A percentile compares a stretch with the other conserved stretches of the same genome.
These are phyloP conservation scores for Bergia sp. DNA, from an alignment of 92 coral and sea anemone genomes.

Conservation along the genomic window DNA sequence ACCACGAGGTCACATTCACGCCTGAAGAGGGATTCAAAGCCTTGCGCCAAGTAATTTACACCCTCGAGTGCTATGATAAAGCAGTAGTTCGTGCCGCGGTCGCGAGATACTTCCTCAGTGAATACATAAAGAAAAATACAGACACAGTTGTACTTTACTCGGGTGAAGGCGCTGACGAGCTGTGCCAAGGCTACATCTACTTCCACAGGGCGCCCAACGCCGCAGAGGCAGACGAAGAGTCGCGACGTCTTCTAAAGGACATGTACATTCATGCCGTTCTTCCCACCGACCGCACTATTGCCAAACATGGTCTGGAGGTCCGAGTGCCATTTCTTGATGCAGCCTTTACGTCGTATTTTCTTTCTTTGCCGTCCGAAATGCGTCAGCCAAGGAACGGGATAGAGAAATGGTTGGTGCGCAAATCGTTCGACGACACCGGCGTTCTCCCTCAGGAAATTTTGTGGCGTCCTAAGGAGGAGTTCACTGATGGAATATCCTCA, in stretches of 20 bases:
- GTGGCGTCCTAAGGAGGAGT: conserved; percentile 98
- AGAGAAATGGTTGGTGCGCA: conserved; percentile 56
- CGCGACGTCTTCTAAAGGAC: conserved; percentile 85
- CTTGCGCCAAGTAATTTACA: conserved; percentile 83
- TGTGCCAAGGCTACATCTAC: conserved; percentile 96
- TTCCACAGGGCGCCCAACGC: conserved; percentile 97
- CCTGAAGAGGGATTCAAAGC: conserved; percentile 92
- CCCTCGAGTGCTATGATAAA: conserved; percentile 88
- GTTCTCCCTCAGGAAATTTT: conserved; percentile 82
- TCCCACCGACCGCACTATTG: conserved; percentile 92
- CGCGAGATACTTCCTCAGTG: conserved; percentile 86
- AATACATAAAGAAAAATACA: conserved; percentile 81
- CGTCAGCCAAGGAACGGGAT: conserved; percentile 52
- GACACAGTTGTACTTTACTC: conserved; percentile 95
- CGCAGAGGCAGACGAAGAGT: conserved; percentile 85
- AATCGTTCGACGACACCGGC: conserved; percentile 43
- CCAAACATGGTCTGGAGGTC: conserved; percentile 90
- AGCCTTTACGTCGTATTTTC: conserved; percentile 53
- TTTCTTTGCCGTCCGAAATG: conserved; percentile 34
- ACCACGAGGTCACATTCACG: conserved; percentile 91
- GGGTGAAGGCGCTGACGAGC: conserved; percentile 97
- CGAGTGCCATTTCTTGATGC: conserved; percentile 56
- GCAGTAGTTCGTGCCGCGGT: conserved; percentile 91
- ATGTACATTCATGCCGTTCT: conserved; percentile 87
- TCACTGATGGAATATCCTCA: conserved; percentile 93